Conservation (phyloP, 2,113 vertebrate genomes). For the Montifringilla adamsi region DNA sequence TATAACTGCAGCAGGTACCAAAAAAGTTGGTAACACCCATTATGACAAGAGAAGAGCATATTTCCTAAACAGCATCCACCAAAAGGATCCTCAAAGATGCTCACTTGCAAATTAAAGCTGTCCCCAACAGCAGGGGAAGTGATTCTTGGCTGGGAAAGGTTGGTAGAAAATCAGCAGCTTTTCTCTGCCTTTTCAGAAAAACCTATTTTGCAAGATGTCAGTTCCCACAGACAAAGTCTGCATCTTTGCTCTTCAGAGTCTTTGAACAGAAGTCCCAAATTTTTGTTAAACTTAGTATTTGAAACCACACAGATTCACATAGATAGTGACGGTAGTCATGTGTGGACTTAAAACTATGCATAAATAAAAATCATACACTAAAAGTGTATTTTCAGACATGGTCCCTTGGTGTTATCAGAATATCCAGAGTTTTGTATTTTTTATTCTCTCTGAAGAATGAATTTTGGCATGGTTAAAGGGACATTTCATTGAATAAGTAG, state of each 20-base stretch:
- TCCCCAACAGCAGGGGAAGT: background rate
- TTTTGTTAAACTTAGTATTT: background rate
- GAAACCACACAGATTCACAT: background rate
- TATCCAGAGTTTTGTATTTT: background rate
- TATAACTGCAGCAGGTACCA: background rate
- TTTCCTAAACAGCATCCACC: background rate
- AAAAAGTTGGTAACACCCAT: background rate
- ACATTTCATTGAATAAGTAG: conserved; percentile 1
- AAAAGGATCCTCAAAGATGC: background rate
- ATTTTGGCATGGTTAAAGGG: background rate
- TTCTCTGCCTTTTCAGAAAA: background rate
- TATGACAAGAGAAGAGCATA: background rate
- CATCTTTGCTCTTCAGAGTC: background rate
- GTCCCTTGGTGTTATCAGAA: background rate
- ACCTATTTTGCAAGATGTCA: background rate
- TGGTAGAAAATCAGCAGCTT: background rate
- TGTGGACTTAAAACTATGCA: background rate
- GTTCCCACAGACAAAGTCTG: background rate
- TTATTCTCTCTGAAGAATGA: background rate
- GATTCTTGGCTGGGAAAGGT: background rate
- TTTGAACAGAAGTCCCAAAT: background rate
- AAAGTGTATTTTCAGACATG: background rate
- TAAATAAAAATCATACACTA: background rate
- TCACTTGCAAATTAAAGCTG: background rate
- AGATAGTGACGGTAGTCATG: background rate